Percentiles rank a stretch among this genome's conserved stretches.
phyloP scores from a whole-genome alignment of 2,797 vertebrate species.

The Podargus strigoides region DNA sequence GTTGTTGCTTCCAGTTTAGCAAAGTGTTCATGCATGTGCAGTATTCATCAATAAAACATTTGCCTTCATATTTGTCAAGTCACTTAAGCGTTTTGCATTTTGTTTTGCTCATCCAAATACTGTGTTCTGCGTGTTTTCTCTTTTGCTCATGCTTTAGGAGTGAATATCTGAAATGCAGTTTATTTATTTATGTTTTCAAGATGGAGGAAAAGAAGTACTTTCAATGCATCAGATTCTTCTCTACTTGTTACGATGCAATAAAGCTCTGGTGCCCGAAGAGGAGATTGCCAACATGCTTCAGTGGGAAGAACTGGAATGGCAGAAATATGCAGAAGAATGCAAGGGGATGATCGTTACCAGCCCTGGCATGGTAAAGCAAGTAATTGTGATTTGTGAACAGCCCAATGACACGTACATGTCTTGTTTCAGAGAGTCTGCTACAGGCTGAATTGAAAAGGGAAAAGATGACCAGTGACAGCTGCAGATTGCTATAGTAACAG shows the following conservation, averaged over 20 bases:
- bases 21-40: background rate
- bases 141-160: background rate
- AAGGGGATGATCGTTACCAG: conserved; percentile 99
- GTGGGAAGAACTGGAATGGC: conserved; percentile 98
- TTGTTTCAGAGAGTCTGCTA: background rate
- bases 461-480: background rate
- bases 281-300: conserved; percentile 98
- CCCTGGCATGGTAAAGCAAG: conserved; percentile 87
- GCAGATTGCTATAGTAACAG: background rate
- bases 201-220: conserved; percentile 96
- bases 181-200: conserved; percentile 68
- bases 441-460: background rate
- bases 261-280: conserved; percentile 92
- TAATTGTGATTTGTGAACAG: background rate
- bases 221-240: conserved; percentile 99
- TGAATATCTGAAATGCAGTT: background rate
- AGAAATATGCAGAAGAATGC: conserved; percentile 98
- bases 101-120: background rate
- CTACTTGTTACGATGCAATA: conserved; percentile 91
- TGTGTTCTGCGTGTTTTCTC: background rate
- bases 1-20: conserved; percentile 23
- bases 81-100: background rate
- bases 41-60: conserved; percentile 49
- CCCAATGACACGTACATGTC: background rate
- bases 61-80: conserved; percentile 17